phyloP scores from a whole-genome alignment of 2,797 vertebrate species.

The Tangara arthus region DNA sequence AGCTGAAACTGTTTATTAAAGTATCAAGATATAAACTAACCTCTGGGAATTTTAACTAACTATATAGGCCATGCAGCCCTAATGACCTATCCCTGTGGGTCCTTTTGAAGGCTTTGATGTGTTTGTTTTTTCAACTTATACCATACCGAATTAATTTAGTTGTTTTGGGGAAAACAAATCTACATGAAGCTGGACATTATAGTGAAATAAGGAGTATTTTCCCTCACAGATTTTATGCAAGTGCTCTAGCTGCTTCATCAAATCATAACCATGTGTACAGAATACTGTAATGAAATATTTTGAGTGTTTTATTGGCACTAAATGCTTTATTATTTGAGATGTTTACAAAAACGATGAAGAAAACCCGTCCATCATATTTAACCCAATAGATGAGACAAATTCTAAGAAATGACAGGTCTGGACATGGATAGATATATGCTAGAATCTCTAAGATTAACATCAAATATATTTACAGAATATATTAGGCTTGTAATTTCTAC shows the following conservation, averaged over 20 bases:
- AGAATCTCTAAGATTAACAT: neutral
- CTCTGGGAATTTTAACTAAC: slow-evolving; percentile 48
- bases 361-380: neutral
- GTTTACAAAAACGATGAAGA: neutral
- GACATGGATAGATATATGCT: neutral
- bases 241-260: neutral
- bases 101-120: neutral
- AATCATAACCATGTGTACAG: neutral
- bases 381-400: neutral
- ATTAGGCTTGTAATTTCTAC: neutral
- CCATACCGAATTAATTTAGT: neutral
- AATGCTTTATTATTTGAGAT: neutral
- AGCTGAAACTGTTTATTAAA: slow-evolving; percentile 77
- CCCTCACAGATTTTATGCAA: neutral
- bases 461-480: neutral
- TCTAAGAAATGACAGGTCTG: neutral
- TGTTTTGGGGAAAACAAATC: slow-evolving; percentile 20
- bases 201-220: neutral
- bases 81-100: neutral
- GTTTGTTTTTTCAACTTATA: slow-evolving; percentile 39
- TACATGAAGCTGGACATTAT: neutral
- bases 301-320: neutral
- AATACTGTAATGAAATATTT: neutral
- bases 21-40: slow-evolving; percentile 70
- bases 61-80: neutral